Percentiles rank a stretch among this genome's conserved stretches.
Conservation (phyloP, 1,140 invertebrate species). For the Monomorium pharaonis region DNA sequence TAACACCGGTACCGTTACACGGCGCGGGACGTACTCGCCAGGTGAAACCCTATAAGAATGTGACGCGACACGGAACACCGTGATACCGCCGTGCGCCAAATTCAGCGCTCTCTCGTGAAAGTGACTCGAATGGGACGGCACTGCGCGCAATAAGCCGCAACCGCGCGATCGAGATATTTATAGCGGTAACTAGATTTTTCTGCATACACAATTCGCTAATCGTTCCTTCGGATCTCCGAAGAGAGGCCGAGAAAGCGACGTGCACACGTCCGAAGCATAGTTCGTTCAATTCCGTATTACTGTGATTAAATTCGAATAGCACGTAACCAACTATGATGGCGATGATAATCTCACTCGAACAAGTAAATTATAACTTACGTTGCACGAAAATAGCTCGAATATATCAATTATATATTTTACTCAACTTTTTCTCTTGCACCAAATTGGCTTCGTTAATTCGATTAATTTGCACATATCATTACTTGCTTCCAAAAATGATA, state of each 20-base stretch:
- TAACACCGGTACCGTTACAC: constrained; percentile 80
- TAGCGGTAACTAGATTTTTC: constrained; percentile 40
- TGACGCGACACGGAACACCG: constrained; percentile 56
- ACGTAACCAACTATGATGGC: background rate
- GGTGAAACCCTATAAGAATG: constrained; percentile 77
- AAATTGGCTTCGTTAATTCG: background rate
- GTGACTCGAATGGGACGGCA: constrained; percentile 70
- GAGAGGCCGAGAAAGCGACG: background rate
- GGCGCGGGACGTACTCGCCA: constrained; percentile 38
- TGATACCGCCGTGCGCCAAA: constrained; percentile 65
- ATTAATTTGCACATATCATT: background rate
- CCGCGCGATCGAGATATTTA: constrained; percentile 38
- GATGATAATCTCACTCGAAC: background rate
- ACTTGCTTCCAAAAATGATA: background rate
- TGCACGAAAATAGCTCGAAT: background rate
- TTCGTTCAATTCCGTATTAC: background rate
- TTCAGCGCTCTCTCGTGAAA: constrained; percentile 76
- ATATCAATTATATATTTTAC: background rate
- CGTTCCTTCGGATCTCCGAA: background rate
- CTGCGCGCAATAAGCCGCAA: background rate
- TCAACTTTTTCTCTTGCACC: background rate
- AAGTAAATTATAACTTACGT: constrained; percentile 6
- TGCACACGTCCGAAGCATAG: background rate
- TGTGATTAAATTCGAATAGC: background rate
- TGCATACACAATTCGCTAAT: constrained; percentile 8